Evolutionary conservation across 1,140 invertebrate genomes (phyloP), one percentile per base, ranked within the genome.

Genomic region (Trichoplusia ni): DNA sequence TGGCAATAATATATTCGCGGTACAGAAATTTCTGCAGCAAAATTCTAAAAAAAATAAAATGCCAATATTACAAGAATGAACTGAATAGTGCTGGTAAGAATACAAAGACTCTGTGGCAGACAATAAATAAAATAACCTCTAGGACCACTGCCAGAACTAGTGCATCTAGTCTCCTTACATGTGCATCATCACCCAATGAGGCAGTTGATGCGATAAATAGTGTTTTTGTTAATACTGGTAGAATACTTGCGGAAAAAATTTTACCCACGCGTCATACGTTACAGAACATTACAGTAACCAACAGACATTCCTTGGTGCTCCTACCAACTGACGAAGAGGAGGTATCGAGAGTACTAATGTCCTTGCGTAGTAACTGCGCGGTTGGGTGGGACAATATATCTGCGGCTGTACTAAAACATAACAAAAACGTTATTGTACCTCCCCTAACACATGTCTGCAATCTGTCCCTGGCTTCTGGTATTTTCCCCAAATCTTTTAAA

Each of bases 371-470:
- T 11, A n/a, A n/a, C 2, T 35, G 33, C 18, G 9, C 16, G 6
- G 18, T 21, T 4, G 16, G 19, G 7, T 61, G 56, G 38, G 62
- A 65, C 49, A 31, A 21, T 4, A 69, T 69, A 7, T 47, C 62
- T 2, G 6, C 18, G 19, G 27, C 8, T 31, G 16, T 69, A 8
- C 9, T 69, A 8, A 69, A 61, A 47, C 31, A 23, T 31, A 21
- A 69, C 31, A 27, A 14, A 25, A 4, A 42, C 11, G 8, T 37
- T 6, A 40, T 70, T n/a, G 54, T 18, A 18, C 58, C 53, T 7
- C 35, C 21, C 2, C 9, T 66, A 25, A 63, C 58, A 19, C 23
- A 58, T 21, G 25, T 70, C 35, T 70, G 33, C 56, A 70, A 70
- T 23, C 29, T 54, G 8, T 27, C 25, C 11, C 33, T 70, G 14